phyloP scores from a whole-genome alignment of 2,113 vertebrate species.

The Bambusicola thoracicus region DNA sequence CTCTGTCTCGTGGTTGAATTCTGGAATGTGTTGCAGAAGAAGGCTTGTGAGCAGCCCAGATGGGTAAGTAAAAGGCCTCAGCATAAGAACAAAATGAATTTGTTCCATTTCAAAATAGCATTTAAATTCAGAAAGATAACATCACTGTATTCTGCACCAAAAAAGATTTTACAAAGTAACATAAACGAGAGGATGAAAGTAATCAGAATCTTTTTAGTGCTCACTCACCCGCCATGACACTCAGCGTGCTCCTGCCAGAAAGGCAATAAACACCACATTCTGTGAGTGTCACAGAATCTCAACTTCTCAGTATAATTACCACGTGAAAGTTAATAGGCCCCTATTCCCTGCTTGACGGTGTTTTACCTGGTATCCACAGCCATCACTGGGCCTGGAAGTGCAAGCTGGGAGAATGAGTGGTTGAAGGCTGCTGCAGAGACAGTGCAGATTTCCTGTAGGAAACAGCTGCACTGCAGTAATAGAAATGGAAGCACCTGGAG shows the following conservation, averaged over 20 bases:
- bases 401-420: not conserved
- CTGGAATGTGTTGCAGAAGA: not conserved
- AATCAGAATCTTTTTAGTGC: not conserved
- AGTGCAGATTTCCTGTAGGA: not conserved
- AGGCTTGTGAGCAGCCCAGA: not conserved
- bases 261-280: slow-evolving; percentile 24
- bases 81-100: not conserved
- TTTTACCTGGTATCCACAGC: not conserved
- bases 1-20: not conserved
- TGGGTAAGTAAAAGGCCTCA: not conserved
- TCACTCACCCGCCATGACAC: not conserved
- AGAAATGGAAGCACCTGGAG: not conserved
- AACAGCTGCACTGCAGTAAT: rapidly evolving
- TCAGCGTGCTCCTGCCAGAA: not conserved
- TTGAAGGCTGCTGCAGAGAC: not conserved
- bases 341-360: not conserved
- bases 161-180: slow-evolving; percentile 4
- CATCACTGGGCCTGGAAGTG: not conserved
- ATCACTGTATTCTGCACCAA: not conserved
- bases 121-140: slow-evolving; percentile 12
- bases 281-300: not conserved
- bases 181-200: slow-evolving; percentile 13
- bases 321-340: slow-evolving; percentile 19
- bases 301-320: not conserved
- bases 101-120: not conserved